A percentile compares a stretch with the other conserved stretches of the same genome.
These are phyloP conservation scores for Danio rerio DNA, from an alignment of 2,113 vertebrate genomes.

Conservation along the genomic window GRCz12tu NC_133199.1:37880501-37881000, in stretches of 20 bases:
- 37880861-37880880: conserved; percentile 31
- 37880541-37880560: too few species aligned
- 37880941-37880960: conserved; percentile 3
- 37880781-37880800: background rate
- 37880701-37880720: background rate
- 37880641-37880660: too few species aligned
- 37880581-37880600: too few species aligned
- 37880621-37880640: too few species aligned
- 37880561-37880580: too few species aligned
- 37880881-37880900: conserved; percentile 47
- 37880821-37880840: background rate
- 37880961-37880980: conserved; percentile 40
- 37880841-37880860: background rate
- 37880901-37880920: conserved; percentile 49
- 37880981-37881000: conserved; percentile 7
- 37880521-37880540: too few species aligned
- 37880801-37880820: background rate
- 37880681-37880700: too few species aligned
- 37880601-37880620: too few species aligned
- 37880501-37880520: too few species aligned
- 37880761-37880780: background rate
- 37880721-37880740: background rate
- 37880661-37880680: too few species aligned
- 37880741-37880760: background rate
- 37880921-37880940: background rate